phyloP scores from a whole-genome alignment of 2,797 vertebrate genomes.

The Nannoperca australis region DNA sequence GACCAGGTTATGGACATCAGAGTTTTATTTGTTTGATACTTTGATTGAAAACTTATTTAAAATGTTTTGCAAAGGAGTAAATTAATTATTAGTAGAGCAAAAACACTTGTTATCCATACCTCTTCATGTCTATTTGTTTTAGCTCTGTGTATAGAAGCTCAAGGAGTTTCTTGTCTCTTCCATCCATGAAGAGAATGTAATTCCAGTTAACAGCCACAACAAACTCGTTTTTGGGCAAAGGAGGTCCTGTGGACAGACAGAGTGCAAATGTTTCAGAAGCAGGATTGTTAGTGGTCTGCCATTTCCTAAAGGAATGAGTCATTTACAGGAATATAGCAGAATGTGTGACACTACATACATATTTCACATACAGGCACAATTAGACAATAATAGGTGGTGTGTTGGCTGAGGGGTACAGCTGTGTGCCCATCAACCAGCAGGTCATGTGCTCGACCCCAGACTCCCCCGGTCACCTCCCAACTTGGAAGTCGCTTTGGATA shows the following conservation, averaged over 20 bases:
- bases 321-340: not conserved
- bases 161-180: constrained; percentile 87
- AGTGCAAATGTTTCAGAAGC: not conserved
- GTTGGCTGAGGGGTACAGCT: too few relatives aligned
- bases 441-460: too few relatives aligned
- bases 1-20: constrained; percentile 43
- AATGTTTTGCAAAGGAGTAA: not conserved
- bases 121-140: constrained; percentile 81
- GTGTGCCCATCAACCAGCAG: too few relatives aligned
- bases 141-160: constrained; percentile 91
- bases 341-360: not conserved
- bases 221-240: constrained; percentile 88
- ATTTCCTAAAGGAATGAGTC: not conserved
- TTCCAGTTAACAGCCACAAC: constrained; percentile 91
- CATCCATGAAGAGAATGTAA: constrained; percentile 90
- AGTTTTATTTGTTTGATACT: not conserved
- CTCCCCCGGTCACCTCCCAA: too few relatives aligned
- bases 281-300: not conserved
- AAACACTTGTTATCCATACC: constrained; percentile 62
- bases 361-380: not conserved
- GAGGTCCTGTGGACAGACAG: constrained; percentile 85
- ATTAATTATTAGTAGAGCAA: not conserved
- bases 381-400: too few relatives aligned
- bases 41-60: not conserved
- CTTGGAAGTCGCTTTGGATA: too few relatives aligned